Evolutionary conservation across 2,113 vertebrate genomes (phyloP), one percentile per base, ranked within the genome.

Genomic region (Tretioscincus oriximinensis): DNA sequence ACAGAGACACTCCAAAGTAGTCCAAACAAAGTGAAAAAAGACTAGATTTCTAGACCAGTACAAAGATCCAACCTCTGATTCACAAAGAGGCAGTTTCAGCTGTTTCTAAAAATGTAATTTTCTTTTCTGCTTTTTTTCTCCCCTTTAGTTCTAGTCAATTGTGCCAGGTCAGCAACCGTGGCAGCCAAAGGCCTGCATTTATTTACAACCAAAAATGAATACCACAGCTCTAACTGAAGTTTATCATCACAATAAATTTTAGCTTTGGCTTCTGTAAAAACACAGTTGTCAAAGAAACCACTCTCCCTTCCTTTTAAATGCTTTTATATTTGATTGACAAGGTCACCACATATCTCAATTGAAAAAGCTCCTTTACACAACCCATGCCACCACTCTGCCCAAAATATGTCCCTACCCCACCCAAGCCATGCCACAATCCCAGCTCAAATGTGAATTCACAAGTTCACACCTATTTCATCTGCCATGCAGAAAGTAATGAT

Each of bases 91-190:
- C 51, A 74, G 60, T 74, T 60, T 74, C 73, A 74, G 54, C 51
- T 74, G 54, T 74, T 74, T 60, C 73, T 74, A 74, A 74, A 74
- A 74, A 61, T 74, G 73, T 24, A 58, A 74, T 24, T 61, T 29
- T 75, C 9, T 61, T 31, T 75, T 9, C 51, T 73, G 11, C 63
- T 65, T 65, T 65, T 58, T 51, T 28, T 51, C 35, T 41, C 35
- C 35, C 35, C 35, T 41, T 20, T 28, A 28, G 49, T 73, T 54
- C 49, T 73, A 29, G n/a, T 24, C 9, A 75, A 41, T 26, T 7
- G 54, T 16, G 22, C 73, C 7, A 31, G 29, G 29, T 75, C 73
- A 75, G 54, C 73, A 61, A 10, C 20, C 24, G 5, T 75, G 10
- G 16, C 24, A 41, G 73, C 73, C 54, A 75, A 75, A 75, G 21